A percentile compares a stretch with the other conserved stretches of the same genome.
phyloP scores from a whole-genome alignment of 2,888 invertebrate species.

The Thelaira solivaga region DNA sequence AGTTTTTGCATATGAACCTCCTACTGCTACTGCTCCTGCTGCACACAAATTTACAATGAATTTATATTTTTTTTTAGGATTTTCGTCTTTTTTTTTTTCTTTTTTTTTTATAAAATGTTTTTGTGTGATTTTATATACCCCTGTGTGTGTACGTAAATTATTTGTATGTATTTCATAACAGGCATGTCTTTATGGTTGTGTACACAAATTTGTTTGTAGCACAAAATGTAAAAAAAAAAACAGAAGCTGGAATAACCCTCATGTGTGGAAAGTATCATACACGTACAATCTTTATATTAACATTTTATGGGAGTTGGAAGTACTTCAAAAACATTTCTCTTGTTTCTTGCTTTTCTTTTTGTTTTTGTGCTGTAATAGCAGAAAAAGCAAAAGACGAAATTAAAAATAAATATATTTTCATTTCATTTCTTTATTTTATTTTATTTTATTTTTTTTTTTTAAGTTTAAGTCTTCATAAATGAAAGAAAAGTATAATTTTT shows the following conservation, averaged over 20 bases:
- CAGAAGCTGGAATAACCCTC: too few species aligned
- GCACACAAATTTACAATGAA: too few species aligned
- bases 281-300: constrained; percentile 38
- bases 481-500: too few species aligned
- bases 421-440: too few species aligned
- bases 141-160: background rate
- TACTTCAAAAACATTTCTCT: constrained; percentile 47
- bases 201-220: constrained; percentile 8
- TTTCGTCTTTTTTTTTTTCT: too few species aligned
- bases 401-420: constrained; percentile 57
- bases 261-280: constrained; percentile 38
- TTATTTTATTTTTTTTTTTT: too few species aligned
- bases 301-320: constrained; percentile 52
- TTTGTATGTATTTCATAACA: background rate
- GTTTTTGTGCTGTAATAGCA: constrained; percentile 18
- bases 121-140: background rate
- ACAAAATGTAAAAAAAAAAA: constrained; percentile 22
- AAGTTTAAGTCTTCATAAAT: too few species aligned
- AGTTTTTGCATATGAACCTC: too few species aligned
- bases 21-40: too few species aligned
- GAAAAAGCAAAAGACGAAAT: constrained; percentile 35
- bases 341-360: background rate
- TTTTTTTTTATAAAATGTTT: constrained; percentile 13
- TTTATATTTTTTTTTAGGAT: background rate
- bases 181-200: constrained; percentile 13